These are phyloP conservation scores for Onychorhynchus coronatus DNA, from an alignment of 2,113 vertebrate genomes.

Conservation along the genomic window DNA sequence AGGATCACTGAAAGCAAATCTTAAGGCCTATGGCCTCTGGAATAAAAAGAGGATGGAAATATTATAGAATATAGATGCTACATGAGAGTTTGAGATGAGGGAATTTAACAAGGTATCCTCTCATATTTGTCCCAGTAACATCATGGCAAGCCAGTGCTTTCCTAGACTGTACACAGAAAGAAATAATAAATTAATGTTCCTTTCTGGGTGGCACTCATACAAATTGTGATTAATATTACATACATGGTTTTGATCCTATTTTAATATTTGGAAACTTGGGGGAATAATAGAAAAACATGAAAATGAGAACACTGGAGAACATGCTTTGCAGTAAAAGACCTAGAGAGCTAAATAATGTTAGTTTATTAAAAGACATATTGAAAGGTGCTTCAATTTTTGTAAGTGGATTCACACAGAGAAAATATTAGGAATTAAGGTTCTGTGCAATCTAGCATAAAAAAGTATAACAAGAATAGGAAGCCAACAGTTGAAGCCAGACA, in stretches of 20 bases:
- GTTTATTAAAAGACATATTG: not conserved
- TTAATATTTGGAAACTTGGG: not conserved
- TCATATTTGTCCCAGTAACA: not conserved
- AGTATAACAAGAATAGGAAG: not conserved
- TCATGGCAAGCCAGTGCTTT: not conserved
- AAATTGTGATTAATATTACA: not conserved
- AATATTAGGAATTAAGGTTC: not conserved
- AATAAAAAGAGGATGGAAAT: not conserved
- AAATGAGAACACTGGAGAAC: not conserved
- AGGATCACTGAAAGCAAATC: not conserved
- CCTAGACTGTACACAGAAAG: not conserved
- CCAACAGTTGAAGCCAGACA: not conserved
- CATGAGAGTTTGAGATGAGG: not conserved
- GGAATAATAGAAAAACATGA: not conserved
- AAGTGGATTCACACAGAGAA: not conserved
- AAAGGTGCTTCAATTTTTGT: not conserved
- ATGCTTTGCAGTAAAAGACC: not conserved
- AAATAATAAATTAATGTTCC: not conserved
- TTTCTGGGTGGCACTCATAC: not conserved
- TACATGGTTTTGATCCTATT: not conserved
- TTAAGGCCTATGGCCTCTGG: not conserved
- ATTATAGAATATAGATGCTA: not conserved
- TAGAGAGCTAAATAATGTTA: not conserved
- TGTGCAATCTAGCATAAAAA: not conserved
- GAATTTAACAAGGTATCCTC: not conserved